A percentile compares a stretch with the other conserved stretches of the same genome.
Conservation (phyloP, 2,888 invertebrate genomes). For the Agonopterix alstromeriana region DNA sequence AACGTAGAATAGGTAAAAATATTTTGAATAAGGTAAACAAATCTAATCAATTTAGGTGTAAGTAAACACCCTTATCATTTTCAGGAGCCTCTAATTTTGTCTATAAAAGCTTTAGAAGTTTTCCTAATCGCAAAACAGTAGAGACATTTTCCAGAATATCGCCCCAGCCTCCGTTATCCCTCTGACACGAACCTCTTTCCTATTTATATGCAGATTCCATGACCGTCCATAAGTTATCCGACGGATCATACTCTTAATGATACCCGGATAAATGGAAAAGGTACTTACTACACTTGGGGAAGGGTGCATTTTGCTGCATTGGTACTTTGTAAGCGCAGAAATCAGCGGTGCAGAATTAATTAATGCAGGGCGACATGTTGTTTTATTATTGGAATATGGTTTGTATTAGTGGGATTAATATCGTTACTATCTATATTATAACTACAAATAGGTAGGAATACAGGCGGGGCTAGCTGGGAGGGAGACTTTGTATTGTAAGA, state of each 20-base stretch:
- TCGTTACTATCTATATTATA: background rate
- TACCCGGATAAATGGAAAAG: conserved; percentile 59
- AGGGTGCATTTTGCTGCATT: conserved; percentile 42
- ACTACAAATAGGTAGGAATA: too few relatives aligned
- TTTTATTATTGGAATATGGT: conserved; percentile 57
- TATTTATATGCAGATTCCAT: conserved; percentile 75
- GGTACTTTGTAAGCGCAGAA: conserved; percentile 38
- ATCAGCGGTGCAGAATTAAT: conserved; percentile 64
- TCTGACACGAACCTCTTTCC: conserved; percentile 40
- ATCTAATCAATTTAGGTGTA: too few relatives aligned
- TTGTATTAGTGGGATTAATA: conserved; percentile 48
- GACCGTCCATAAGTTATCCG: conserved; percentile 71
- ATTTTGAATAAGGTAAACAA: too few relatives aligned
- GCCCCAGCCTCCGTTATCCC: conserved; percentile 28
- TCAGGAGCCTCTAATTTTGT: too few relatives aligned
- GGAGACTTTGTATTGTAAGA: too few relatives aligned
- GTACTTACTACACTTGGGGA: conserved; percentile 24
- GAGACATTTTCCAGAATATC: background rate
- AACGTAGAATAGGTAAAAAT: too few relatives aligned
- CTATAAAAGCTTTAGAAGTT: too few relatives aligned
- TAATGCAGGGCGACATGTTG: conserved; percentile 59
- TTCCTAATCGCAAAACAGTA: too few relatives aligned
- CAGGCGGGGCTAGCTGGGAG: too few relatives aligned
- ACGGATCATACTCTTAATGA: conserved; percentile 71
- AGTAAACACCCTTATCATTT: too few relatives aligned